Conservation (phyloP, 1,140 invertebrate species). For the Pissodes strobi region DNA sequence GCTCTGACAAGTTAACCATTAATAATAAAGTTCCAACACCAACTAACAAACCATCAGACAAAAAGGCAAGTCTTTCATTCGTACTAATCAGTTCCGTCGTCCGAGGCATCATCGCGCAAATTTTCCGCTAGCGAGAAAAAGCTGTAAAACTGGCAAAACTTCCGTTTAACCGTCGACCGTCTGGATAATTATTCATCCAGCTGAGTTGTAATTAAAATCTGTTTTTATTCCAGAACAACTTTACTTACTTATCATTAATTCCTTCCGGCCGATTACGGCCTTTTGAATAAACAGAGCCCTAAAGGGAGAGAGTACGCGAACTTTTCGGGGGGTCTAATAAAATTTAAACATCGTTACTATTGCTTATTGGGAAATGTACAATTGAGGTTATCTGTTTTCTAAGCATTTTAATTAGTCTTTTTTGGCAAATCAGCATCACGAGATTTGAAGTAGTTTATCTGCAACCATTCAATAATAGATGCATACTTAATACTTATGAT, state of each 20-base stretch:
- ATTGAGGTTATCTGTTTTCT: too few species aligned
- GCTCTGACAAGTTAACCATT: too few species aligned
- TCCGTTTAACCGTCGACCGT: slow-evolving; percentile 26
- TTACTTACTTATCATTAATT: slow-evolving; percentile 33
- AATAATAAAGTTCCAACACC: too few species aligned
- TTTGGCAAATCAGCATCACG: too few species aligned
- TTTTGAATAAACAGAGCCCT: slow-evolving; percentile 17
- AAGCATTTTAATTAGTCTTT: too few species aligned
- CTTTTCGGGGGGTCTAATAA: neutral
- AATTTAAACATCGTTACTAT: too few species aligned
- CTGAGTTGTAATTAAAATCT: slow-evolving; percentile 30
- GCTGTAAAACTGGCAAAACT: slow-evolving; percentile 28
- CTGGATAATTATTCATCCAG: slow-evolving; percentile 31
- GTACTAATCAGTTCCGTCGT: slow-evolving; percentile 8
- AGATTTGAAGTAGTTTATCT: too few species aligned
- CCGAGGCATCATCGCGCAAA: neutral
- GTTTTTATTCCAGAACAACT: slow-evolving; percentile 33
- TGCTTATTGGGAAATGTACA: too few species aligned
- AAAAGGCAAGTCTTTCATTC: neutral
- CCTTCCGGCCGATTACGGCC: slow-evolving; percentile 26
- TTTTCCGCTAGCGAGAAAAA: slow-evolving; percentile 16
- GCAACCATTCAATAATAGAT: too few species aligned
- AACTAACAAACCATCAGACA: neutral
- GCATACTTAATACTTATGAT: too few species aligned
- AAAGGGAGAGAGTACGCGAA: too few species aligned